A percentile compares a stretch with the other conserved stretches of the same genome.
These are phyloP conservation scores for Paradisaea rubra DNA, from an alignment of 2,113 vertebrate species.

Conservation along the genomic window DNA sequence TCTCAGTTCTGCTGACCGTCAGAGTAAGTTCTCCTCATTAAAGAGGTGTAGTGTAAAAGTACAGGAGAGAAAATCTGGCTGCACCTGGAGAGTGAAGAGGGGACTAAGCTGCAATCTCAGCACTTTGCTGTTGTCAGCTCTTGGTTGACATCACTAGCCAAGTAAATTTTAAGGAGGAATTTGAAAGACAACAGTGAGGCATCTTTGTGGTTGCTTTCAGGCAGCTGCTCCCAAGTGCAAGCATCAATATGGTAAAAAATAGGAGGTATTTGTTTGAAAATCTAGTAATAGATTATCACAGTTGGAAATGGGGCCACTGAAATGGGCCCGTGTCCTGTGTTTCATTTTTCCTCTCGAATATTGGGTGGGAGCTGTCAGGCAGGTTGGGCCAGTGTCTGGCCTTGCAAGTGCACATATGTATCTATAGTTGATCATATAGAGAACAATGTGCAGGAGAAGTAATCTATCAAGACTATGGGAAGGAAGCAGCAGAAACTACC, in stretches of 20 bases:
- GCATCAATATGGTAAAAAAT: background rate
- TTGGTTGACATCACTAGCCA: background rate
- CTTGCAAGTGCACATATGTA: background rate
- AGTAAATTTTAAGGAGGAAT: background rate
- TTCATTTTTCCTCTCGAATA: background rate
- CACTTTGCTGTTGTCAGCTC: background rate
- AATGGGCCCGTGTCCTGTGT: background rate
- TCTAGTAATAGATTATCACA: background rate
- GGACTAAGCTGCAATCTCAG: background rate
- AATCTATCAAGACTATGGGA: background rate
- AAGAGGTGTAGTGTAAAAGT: background rate
- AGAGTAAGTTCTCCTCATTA: accelerated
- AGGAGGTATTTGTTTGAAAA: background rate
- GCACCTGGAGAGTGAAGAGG: background rate
- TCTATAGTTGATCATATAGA: background rate
- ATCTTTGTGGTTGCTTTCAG: background rate
- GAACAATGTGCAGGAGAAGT: background rate
- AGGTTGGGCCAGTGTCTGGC: background rate
- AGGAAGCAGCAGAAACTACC: background rate
- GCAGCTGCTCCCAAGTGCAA: background rate
- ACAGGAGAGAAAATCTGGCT: background rate
- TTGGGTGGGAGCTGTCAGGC: background rate
- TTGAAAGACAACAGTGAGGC: background rate
- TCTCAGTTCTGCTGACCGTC: background rate
- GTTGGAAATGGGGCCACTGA: background rate